Base-by-base conservation (phyloP, 1,140 invertebrate genomes). In the Musca vetustissima region DNA sequence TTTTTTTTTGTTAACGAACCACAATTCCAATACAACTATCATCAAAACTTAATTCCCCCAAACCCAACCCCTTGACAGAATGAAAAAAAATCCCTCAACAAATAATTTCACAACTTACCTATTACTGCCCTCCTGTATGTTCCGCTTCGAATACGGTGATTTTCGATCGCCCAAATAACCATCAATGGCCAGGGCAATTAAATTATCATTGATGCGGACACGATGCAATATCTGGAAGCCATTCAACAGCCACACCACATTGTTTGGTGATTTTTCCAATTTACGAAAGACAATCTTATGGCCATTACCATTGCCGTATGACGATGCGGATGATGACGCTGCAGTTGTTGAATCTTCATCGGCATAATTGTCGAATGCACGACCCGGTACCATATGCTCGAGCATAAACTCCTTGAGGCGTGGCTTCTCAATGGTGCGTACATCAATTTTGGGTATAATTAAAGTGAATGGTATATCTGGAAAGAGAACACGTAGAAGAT, bases 391-490 rank as follows among this genome's bases (percentile, higher is more conserved):
- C 69, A 88, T 83, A 75, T 88, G 87, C 67, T 87, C 86, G 69
- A 87, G 73, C 61, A 88, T 79, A 64, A 88, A 80, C 69, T 85
- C 84, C 73, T 86, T 87, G 4, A 88, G 74, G 17, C 77, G 81
- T 24, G 85, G 83, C 47, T 83, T 80, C 61, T 84, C 82, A 67
- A 84, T 83, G 19, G 75, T 83, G 15, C 83, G 84, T 64, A 84
- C 82, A 79, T 88, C 79, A 68, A 83, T 87, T 74, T 83, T 80
- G 14, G 87, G 87, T 64, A 87, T 85, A 71, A 88, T 83, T 71
- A 88, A 85, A 70, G 87, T 88, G 71, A 85, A 88, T 4, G 86
- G 85, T 66, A 85, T 83, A 75, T 87, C 87, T 88, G 83, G 7
- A 83, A 83, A 71, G 13, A 71, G 15, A 49, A 43, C 2, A 70